Conservation (phyloP, 2,797 vertebrate genomes). For the Gymnothorax reevesii region DNA sequence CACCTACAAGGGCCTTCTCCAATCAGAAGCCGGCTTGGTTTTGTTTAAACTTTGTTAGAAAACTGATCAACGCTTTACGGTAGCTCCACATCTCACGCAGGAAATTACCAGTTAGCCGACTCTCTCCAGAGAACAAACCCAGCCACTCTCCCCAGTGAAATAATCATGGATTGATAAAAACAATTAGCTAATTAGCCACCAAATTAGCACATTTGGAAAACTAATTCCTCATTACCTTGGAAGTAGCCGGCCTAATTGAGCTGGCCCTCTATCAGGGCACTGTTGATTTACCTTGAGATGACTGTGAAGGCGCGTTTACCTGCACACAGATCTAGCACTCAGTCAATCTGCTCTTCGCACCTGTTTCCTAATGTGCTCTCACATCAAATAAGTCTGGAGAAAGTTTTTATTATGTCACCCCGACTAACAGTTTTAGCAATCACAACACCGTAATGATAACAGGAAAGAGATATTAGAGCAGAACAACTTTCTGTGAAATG, state of each 20-base stretch:
- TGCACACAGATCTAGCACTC: background rate
- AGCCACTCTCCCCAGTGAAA: slow-evolving; percentile 23
- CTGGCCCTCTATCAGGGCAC: background rate
- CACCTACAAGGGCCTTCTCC: no score
- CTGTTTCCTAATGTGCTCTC: background rate
- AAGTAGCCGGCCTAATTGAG: slow-evolving; percentile 25
- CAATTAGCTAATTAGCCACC: slow-evolving; percentile 33
- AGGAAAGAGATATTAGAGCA: no score
- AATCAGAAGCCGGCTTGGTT: no score
- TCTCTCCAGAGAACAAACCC: slow-evolving; percentile 19
- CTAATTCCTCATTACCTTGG: slow-evolving; percentile 17
- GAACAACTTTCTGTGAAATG: no score
- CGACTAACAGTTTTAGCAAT: background rate
- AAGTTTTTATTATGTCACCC: background rate
- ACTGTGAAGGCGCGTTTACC: background rate
- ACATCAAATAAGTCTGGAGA: background rate
- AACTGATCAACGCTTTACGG: no score
- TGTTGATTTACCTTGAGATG: background rate
- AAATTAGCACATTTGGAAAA: slow-evolving; percentile 20
- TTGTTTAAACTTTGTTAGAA: no score
- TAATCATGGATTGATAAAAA: slow-evolving; percentile 28
- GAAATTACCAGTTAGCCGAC: slow-evolving; percentile 26
- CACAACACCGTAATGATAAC: background rate
- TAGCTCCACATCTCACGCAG: background rate
- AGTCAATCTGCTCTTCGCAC: background rate